These are phyloP conservation scores for Drosophila sp. DNA, from an alignment of 1,140 invertebrate genomes.

Conservation along the genomic window DNA sequence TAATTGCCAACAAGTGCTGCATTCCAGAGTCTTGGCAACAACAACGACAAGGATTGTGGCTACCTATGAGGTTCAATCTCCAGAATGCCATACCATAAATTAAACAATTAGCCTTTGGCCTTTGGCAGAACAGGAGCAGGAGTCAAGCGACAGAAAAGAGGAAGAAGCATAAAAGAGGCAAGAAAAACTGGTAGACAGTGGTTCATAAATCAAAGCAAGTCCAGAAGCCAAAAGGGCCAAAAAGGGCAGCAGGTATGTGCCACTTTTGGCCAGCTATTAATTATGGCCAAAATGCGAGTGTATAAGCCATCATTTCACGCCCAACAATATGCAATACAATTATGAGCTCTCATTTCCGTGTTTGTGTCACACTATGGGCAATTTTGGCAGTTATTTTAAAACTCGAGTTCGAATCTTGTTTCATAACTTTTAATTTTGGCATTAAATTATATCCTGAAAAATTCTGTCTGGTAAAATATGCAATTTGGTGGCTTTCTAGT, in stretches of 20 bases:
- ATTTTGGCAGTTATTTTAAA: no score
- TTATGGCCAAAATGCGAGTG: slow-evolving; percentile 68
- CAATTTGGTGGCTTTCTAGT: no score
- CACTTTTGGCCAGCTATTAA: slow-evolving; percentile 52
- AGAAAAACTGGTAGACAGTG: neutral
- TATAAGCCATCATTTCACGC: slow-evolving; percentile 67
- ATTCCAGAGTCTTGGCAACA: slow-evolving; percentile 16
- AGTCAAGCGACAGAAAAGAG: neutral
- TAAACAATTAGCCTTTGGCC: slow-evolving; percentile 47
- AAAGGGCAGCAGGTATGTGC: neutral
- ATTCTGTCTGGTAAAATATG: no score
- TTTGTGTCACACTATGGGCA: no score
- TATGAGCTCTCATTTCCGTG: slow-evolving; percentile 34
- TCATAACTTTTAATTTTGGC: no score
- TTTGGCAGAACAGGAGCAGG: neutral
- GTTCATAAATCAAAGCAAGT: slow-evolving; percentile 52
- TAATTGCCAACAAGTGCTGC: slow-evolving; percentile 50
- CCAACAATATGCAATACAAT: slow-evolving; percentile 72
- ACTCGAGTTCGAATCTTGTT: no score
- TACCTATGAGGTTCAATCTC: neutral
- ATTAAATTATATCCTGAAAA: no score
- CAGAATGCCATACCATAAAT: slow-evolving; percentile 31
- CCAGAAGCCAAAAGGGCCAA: slow-evolving; percentile 23
- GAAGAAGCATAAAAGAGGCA: neutral
- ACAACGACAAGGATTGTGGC: neutral